Evolutionary conservation across 2,797 vertebrate genomes (phyloP).

Genomic region (Anomalospiza imberbis): DNA sequence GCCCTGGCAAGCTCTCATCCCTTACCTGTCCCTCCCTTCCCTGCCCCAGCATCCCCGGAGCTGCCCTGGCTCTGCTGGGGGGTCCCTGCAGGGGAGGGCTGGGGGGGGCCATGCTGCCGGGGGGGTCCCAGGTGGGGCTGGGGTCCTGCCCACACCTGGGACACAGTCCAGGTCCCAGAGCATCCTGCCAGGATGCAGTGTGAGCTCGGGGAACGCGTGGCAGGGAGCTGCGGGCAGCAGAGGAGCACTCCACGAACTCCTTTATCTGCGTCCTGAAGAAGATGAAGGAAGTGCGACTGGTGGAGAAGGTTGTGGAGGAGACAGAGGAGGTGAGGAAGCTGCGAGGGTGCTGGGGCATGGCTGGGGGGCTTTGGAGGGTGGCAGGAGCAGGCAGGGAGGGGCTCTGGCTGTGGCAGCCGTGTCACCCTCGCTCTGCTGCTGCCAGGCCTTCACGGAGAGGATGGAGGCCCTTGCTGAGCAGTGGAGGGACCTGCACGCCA

Average conservation of each 20-base stretch:
- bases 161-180: neutral
- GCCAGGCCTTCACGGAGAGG: conserved; percentile 48
- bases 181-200: neutral
- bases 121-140: neutral
- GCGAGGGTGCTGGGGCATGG: neutral
- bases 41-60: neutral
- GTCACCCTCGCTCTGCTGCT: fast-evolving
- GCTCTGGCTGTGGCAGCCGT: fast-evolving
- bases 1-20: fast-evolving
- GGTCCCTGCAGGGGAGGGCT: neutral
- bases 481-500: conserved; percentile 51
- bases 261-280: neutral
- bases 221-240: neutral
- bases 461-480: conserved; percentile 25
- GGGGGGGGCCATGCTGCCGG: neutral
- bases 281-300: neutral
- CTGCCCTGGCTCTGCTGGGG: too few species aligned
- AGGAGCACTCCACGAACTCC: neutral
- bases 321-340: neutral
- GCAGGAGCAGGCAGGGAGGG: neutral
- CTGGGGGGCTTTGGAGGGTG: neutral
- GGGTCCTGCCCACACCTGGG: neutral
- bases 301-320: neutral
- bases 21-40: too few species aligned
- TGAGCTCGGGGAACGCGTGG: neutral